Base-by-base conservation (phyloP, 1,140 invertebrate species). In the Lasioglossum baleicum region DNA sequence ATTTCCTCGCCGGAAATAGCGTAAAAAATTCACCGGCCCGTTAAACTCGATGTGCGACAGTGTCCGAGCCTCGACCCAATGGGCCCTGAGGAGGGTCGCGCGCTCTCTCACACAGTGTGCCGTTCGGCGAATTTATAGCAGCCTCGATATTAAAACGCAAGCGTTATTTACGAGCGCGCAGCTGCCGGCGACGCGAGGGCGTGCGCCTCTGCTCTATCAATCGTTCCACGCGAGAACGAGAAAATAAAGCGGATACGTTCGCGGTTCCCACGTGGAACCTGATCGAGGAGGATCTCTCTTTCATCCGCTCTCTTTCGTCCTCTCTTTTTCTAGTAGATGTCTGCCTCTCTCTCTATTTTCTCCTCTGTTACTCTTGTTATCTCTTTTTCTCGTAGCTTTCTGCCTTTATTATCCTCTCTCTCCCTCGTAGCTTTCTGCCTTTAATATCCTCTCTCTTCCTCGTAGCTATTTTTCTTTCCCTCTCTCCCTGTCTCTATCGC, bases 141-240 rank as follows among this genome's bases (percentile, higher is more conserved):
- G 35, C 22, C 44, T 63, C 81, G 80, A 88, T 89, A 89, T 89
- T 88, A 88, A 89, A 89, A 88, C 80, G 82, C 82, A 69, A 88
- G 83, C 86, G 83, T 84, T 85, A 89, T 88, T 88, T 89, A 88
- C 83, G 84, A 83, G 74, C 40, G 26, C 26, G 15, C 80, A 77
- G 74, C 67, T 76, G 77, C 26, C 56, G 58, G 17, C 51, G 64
- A 63, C 51, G 44, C 40, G 26, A 17, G 22, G 22, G 40, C 53
- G 53, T 40, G 53, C 63, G 13, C 58, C 51, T 8, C 22, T 13
- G 20, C 31, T 22, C 56, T 78, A 78, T 79, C 76, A 79, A 65
- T 79, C 61, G 69, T 42, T 31, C 42, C 56, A 13, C 26, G n/a
- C 20, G 60, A 78, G 22, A n/a, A 40, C 44, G 53, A 63, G n/a